Evolutionary conservation across 2,113 vertebrate species (phyloP).

Genomic region (Ammospiza nelsoni): DNA sequence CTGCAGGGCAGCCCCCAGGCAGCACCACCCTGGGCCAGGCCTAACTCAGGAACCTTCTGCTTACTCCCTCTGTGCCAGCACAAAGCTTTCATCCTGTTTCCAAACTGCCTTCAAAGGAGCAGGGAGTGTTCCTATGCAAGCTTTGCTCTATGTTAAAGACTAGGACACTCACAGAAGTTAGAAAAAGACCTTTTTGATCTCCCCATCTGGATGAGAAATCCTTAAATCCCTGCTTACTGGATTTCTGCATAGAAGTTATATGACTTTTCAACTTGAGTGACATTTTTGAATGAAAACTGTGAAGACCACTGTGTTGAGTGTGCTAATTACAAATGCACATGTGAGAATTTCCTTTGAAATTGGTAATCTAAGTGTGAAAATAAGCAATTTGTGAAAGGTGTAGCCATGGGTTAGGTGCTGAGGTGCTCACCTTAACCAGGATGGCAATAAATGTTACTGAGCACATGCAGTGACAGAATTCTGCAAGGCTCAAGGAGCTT

Average conservation of each 20-base stretch:
- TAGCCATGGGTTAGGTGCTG: background rate
- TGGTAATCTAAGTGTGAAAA: background rate
- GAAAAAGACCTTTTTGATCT: background rate
- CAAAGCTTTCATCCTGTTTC: background rate
- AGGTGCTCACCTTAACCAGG: background rate
- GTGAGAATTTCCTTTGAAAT: background rate
- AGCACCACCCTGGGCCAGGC: background rate
- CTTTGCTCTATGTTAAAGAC: background rate
- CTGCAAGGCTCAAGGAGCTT: background rate
- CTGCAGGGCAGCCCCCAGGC: background rate
- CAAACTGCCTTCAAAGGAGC: background rate
- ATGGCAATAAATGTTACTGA: background rate
- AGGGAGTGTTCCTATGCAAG: background rate
- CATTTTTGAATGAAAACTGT: background rate
- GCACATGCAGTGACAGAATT: background rate
- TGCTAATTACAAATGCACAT: background rate
- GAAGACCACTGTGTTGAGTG: background rate
- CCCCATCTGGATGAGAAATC: background rate
- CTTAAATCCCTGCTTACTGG: background rate
- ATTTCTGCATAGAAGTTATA: background rate
- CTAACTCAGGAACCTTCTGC: background rate
- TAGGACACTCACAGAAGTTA: background rate
- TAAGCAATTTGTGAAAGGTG: background rate
- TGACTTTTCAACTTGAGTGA: background rate
- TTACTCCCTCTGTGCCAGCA: background rate